Percentiles rank a stretch among this genome's conserved stretches.
These are phyloP conservation scores for Myathropa florea DNA, from an alignment of 2,888 invertebrate genomes.

Conservation along the genomic window DNA sequence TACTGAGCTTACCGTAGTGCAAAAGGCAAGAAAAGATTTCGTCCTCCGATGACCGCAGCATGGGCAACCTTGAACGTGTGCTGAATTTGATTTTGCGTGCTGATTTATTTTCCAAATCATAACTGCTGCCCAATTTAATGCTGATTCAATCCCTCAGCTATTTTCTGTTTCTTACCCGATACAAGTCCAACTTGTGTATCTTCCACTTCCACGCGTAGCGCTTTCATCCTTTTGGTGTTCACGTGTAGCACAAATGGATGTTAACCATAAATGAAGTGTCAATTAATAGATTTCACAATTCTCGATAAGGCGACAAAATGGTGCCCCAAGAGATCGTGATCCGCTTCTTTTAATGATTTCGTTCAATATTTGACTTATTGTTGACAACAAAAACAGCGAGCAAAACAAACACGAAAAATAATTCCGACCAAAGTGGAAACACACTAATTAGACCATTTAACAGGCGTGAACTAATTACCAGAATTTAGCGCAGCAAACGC, in stretches of 20 bases:
- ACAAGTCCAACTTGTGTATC: background rate
- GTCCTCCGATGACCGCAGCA: too few species aligned
- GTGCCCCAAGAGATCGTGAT: constrained; percentile 30
- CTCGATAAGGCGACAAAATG: constrained; percentile 16
- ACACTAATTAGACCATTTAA: constrained; percentile 45
- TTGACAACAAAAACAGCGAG: constrained; percentile 39
- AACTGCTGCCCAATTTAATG: too few species aligned
- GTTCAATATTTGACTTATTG: constrained; percentile 27
- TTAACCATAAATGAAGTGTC: constrained; percentile 15
- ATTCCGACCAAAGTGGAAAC: constrained; percentile 28
- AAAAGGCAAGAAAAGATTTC: too few species aligned
- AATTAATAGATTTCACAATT: constrained; percentile 39
- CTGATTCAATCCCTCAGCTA: background rate
- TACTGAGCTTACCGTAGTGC: too few species aligned
- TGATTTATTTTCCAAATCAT: too few species aligned
- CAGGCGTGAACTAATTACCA: constrained; percentile 22
- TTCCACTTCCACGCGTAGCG: background rate
- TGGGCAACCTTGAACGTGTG: too few species aligned
- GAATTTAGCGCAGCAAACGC: constrained; percentile 34
- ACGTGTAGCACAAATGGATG: constrained; percentile 30
- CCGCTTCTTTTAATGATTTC: constrained; percentile 10
- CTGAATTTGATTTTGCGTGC: too few species aligned
- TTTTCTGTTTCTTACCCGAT: too few species aligned
- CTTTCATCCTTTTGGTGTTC: constrained; percentile 9
- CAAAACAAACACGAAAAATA: constrained; percentile 32